Base-by-base conservation (phyloP, 1,140 invertebrate species). In the Hesperophylax magnus region DNA sequence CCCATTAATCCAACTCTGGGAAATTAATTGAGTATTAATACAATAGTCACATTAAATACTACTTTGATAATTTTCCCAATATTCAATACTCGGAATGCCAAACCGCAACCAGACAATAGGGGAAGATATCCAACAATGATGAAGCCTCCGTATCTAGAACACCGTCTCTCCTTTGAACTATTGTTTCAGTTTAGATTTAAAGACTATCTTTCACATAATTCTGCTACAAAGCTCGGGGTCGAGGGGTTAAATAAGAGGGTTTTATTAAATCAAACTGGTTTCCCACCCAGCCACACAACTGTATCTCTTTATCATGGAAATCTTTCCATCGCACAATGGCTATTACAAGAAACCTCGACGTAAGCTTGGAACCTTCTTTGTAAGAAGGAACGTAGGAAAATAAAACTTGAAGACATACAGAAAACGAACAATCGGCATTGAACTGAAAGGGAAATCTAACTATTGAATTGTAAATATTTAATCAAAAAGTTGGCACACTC, bases 131-230 rank as follows among this genome's bases (percentile, higher is more conserved):
- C 17, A 61, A 6, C 2, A 5, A 2, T 4, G n/a, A 58, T 8
- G 20, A n/a, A 58, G 20, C 56, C 7, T 2, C 9, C 58, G 58
- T 3, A 61, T 61, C 58, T 61, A 24, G 17, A 61, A 61, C 58
- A 20, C 58, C 8, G 24, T 47, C 39, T 47, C 58, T 61, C 24
- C 24, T 24, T 58, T 61, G 58, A 61, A 61, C 58, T 24, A 61
- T 61, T 61, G 58, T 61, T 20, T 61, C 58, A 61, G 18, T 15
- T 61, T 20, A 61, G 58, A 61, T 61, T 61, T 61, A 61, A 5
- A 18, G 18, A 24, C 58, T 61, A 61, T 20, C 58, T 61, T 61
- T 20, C 18, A 61, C 58, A 3, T 61, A 22, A 6, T 61, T 61
- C 20, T 61, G 15, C 18, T n/a, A 24, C 58, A 47, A 47, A 58